These are phyloP conservation scores for Enteromius argenteus DNA, from an alignment of 2,797 vertebrate genomes.

Conservation along the genomic window DNA sequence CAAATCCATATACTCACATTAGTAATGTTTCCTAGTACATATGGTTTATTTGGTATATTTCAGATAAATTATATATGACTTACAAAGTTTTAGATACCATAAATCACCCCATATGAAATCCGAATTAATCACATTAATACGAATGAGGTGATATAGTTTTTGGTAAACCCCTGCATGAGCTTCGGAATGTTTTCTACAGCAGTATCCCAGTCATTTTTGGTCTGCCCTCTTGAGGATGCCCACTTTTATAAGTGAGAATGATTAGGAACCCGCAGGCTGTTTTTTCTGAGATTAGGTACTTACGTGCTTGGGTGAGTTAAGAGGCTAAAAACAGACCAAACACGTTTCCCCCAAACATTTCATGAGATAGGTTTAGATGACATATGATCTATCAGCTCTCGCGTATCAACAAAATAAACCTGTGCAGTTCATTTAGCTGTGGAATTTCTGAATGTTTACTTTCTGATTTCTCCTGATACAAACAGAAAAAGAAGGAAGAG, in stretches of 20 bases:
- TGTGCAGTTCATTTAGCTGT: constrained; percentile 10
- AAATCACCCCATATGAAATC: neutral
- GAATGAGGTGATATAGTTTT: neutral
- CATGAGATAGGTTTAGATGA: neutral
- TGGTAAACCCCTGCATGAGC: neutral
- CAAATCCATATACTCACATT: neutral
- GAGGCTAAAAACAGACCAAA: constrained; percentile 26
- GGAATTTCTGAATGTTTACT: constrained; percentile 14
- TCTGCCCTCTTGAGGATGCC: neutral
- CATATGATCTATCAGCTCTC: neutral
- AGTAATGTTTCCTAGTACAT: neutral
- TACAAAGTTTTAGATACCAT: neutral
- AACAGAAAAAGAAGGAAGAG: neutral
- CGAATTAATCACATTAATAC: neutral
- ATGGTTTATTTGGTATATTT: neutral
- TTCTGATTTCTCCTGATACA: constrained; percentile 6
- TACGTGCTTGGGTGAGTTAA: constrained; percentile 3
- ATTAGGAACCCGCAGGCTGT: constrained; percentile 9
- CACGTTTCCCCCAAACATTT: neutral
- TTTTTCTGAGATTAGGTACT: constrained; percentile 35
- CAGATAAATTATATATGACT: neutral
- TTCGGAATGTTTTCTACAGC: constrained; percentile 4
- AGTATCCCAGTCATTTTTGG: neutral
- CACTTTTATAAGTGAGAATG: neutral
- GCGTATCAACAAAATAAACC: neutral